Evolutionary conservation across 2,113 vertebrate genomes (phyloP), one percentile per base, ranked within the genome.

Genomic region (Cinclus cinclus): DNA sequence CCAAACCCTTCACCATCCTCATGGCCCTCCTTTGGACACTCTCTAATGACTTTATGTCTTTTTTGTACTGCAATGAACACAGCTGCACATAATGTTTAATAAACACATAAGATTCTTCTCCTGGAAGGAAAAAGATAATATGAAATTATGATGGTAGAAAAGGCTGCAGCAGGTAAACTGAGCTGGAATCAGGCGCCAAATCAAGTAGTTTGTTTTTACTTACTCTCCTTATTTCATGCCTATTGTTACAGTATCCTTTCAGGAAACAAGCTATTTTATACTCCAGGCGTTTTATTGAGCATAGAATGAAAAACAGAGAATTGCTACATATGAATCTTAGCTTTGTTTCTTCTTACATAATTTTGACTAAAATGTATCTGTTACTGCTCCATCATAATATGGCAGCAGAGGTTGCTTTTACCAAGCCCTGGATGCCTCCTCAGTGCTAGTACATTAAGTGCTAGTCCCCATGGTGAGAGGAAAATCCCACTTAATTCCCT

Each of bases 211-310:
- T 52, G 27, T n/a, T 94, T 93, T 92, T 70, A 70, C 18, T 65
- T 70, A 30, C 18, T 63, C 23, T 20, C 13, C 11, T 81, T 28
- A 50, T 55, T 81, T 60, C 22, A 5, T 70, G 41, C 1, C 60
- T 83, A 55, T 59, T 69, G 21, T 55, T 63, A 83, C 5, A 17
- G 7, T 13, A 58, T 15, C 7, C 20, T 80, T 93, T n/a, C 23
- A 83, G 18, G 30, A 90, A 93, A 70, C 13, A 83, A 64, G 3
- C 2, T 56, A 16, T 80, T 88, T 58, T 74, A 35, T 19, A 69
- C 22, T 50, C 0, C 0, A 12, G 6, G 4, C 9, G 0, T 62
- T 90, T 77, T 62, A 77, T 1, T 35, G 16, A 73, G 11, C 0
- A 1, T 15, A 68, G 37, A 80, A 41, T 0, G 1, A 76, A 79